Evolutionary conservation across 2,113 vertebrate species (phyloP), one percentile per base, ranked within the genome.

Genomic region (Poeciliopsis retropinna): DNA sequence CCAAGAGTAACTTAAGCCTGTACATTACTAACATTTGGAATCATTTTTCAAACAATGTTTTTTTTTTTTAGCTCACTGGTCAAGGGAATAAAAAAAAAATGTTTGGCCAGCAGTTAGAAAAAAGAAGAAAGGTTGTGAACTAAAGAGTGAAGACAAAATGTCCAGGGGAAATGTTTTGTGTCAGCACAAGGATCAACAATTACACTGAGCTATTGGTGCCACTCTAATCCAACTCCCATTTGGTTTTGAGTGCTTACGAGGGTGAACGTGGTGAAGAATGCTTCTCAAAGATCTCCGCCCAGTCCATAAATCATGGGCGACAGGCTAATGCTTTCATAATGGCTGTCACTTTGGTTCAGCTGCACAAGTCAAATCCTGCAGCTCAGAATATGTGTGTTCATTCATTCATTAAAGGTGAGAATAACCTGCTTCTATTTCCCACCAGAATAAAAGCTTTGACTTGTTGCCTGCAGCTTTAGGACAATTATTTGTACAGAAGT

Each of bases 271-370:
- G 71, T 78, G 67, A 78, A 75, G 78, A 71, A 57, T 37, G 44
- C 66, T 62, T 64, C 60, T 51, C 69, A 68, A 69, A 75, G 69
- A 78, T 63, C 66, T 32, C 41, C 2, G 34, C 76, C 63, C 57
- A 30, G 64, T 34, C 47, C 67, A 89, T 85, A 81, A 76, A 74
- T 89, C 82, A 85, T 44, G 6, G 62, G 10, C 2, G 82, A 85
- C 82, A 77, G 67, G 60, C 71, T 85, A 85, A 81, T 80, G 51
- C 70, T 54, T 28, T 62, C 70, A 60, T 77, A 79, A 81, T 77
- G 70, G 60, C 75, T 75, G 72, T 69, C 75, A 77, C 69, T 67
- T 41, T 72, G 78, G 77, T 78, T 85, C 75, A 83, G 47, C 32
- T 76, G 67, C 57, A 65, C 5, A 41, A 79, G 62, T 85, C 72